Conservation (phyloP, 2,888 invertebrate species). For the Hyles lineata region DNA sequence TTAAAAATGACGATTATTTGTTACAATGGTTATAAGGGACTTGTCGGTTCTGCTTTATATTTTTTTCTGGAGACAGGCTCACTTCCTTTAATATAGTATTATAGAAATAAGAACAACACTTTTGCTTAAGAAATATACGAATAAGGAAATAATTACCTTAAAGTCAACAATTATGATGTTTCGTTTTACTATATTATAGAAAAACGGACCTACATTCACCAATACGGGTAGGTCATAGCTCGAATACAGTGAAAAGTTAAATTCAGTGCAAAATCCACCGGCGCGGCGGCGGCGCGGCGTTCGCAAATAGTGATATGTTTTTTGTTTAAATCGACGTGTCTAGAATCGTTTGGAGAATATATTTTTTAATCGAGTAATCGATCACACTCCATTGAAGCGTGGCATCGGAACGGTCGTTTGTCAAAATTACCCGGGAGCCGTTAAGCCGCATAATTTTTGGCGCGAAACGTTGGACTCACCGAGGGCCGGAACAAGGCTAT, state of each 20-base stretch:
- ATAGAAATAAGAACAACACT: background rate
- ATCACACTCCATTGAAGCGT: conserved; percentile 64
- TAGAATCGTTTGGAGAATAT: conserved; percentile 32
- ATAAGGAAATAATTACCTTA: background rate
- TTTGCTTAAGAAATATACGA: background rate
- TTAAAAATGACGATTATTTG: conserved; percentile 9
- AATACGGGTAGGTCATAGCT: background rate
- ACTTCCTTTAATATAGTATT: background rate
- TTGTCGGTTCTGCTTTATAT: background rate
- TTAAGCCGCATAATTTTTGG: conserved; percentile 84
- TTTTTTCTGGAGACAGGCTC: background rate
- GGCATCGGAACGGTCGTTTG: conserved; percentile 73
- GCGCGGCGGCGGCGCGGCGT: background rate
- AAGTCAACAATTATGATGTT: background rate
- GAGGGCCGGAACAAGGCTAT: background rate
- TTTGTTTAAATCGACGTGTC: conserved; percentile 5
- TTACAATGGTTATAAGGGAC: background rate
- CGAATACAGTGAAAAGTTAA: background rate
- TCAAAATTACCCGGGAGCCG: conserved; percentile 79
- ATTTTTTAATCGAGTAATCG: conserved; percentile 63
- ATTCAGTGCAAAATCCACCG: background rate
- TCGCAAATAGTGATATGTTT: conserved; percentile 10
- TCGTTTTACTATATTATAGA: background rate
- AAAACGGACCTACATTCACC: background rate
- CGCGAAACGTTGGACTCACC: conserved; percentile 61